Conservation (phyloP, 2,888 invertebrate genomes). For the Embidobia sp. region DNA sequence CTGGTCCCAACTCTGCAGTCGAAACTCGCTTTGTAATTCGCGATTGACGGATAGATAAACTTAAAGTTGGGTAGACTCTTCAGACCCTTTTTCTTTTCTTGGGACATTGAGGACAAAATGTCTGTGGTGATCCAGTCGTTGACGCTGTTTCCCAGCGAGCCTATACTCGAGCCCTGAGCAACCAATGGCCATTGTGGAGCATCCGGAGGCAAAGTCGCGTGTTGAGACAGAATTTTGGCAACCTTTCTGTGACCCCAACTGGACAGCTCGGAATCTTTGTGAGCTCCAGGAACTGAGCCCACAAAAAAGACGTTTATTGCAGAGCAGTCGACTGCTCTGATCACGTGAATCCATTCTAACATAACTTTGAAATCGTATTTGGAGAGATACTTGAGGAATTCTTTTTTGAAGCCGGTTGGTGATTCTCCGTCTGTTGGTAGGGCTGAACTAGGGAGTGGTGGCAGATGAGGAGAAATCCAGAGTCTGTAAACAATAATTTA, state of each 20-base stretch:
- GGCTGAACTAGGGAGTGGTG: constrained; percentile 84
- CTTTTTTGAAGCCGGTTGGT: constrained; percentile 90
- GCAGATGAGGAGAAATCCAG: constrained; percentile 94
- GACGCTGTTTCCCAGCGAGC: constrained; percentile 88
- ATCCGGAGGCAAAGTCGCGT: constrained; percentile 84
- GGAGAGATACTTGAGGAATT: constrained; percentile 88
- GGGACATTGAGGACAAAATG: constrained; percentile 85
- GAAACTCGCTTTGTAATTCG: constrained; percentile 92
- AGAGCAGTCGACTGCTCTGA: constrained; percentile 91
- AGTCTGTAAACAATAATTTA: constrained; percentile 84
- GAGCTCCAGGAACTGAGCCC: constrained; percentile 92
- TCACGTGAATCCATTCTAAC: constrained; percentile 87
- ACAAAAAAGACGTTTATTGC: constrained; percentile 92
- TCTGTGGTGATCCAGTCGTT: constrained; percentile 90
- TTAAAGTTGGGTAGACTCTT: constrained; percentile 83
- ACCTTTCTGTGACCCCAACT: constrained; percentile 85
- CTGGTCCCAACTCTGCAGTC: constrained; percentile 93
- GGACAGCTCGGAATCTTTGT: constrained; percentile 82
- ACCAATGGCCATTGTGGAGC: constrained; percentile 86
- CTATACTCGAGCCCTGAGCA: constrained; percentile 95
- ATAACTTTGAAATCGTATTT: constrained; percentile 88
- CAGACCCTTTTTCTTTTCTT: constrained; percentile 83
- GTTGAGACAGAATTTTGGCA: constrained; percentile 83
- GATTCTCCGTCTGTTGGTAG: constrained; percentile 88
- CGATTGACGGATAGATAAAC: constrained; percentile 89